phyloP scores from a whole-genome alignment of 2,113 vertebrate genomes.

The Microtus pennsylvanicus region DNA sequence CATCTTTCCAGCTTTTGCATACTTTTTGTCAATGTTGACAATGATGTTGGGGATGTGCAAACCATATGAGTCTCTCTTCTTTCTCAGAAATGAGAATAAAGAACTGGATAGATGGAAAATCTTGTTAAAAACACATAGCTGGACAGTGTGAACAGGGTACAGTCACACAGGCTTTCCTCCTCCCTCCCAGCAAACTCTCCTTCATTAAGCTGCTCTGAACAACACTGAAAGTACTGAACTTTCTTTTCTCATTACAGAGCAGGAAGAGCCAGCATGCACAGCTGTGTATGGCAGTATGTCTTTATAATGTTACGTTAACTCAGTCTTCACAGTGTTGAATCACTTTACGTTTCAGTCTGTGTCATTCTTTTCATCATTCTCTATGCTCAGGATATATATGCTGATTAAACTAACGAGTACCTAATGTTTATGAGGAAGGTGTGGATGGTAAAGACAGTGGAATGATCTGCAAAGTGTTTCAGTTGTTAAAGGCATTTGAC shows the following conservation, averaged over 20 bases:
- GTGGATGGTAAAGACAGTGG: not conserved
- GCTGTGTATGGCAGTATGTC: not conserved
- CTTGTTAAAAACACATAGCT: not conserved
- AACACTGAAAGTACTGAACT: not conserved
- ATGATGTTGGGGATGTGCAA: not conserved
- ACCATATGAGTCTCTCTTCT: not conserved
- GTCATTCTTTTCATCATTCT: not conserved
- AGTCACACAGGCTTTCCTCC: not conserved
- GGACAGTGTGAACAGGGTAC: not conserved
- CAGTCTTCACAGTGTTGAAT: not conserved
- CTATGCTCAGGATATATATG: not conserved
- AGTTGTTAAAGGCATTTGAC: not conserved
- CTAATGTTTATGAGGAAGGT: not conserved
- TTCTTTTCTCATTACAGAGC: not conserved
- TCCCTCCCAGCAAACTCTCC: not conserved
- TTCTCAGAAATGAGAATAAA: slow-evolving; percentile 29
- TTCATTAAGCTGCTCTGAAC: not conserved
- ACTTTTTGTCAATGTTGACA: not conserved
- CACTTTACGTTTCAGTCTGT: not conserved
- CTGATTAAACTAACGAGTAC: not conserved
- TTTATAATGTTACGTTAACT: not conserved
- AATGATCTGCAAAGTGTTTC: not conserved
- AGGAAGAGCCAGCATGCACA: too few relatives aligned
- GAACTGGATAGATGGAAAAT: not conserved
- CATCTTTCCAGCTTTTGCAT: not conserved